These are phyloP conservation scores for Riptortus pedestris DNA, from an alignment of 1,140 invertebrate species.

Conservation along the genomic window DNA sequence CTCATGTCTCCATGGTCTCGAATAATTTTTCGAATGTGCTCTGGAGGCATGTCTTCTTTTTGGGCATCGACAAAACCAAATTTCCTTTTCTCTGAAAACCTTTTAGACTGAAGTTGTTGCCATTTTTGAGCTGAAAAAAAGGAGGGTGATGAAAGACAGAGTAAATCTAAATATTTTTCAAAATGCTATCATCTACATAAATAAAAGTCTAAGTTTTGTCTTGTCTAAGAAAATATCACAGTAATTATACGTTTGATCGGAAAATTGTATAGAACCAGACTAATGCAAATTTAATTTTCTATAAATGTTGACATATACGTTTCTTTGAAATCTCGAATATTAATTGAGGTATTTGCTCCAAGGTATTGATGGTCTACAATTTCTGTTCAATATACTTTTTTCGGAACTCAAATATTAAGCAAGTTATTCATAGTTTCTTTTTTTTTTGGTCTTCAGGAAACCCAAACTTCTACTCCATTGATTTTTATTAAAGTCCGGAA, in stretches of 20 bases:
- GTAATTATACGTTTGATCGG: not conserved
- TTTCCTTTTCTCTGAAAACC: conserved; percentile 95
- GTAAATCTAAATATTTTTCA: conserved; percentile 27
- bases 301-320: too few species aligned
- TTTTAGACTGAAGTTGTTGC: conserved; percentile 95
- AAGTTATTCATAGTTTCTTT: too few species aligned
- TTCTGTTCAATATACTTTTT: too few species aligned
- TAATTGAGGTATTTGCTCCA: too few species aligned
- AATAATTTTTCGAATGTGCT: conserved; percentile 97
- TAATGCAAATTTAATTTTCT: too few species aligned
- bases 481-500: not conserved
- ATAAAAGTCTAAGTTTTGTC: not conserved
- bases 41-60: conserved; percentile 99
- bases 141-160: conserved; percentile 24
- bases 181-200: not conserved
- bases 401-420: too few species aligned
- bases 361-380: too few species aligned
- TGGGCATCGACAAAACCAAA: conserved; percentile 98
- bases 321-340: too few species aligned
- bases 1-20: conserved; percentile 99
- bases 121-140: conserved; percentile 78
- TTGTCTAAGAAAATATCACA: too few species aligned
- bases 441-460: too few species aligned
- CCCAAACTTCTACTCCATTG: too few species aligned
- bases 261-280: not conserved